Percentiles rank a stretch among this genome's conserved stretches.
Evolutionary conservation across 2,797 vertebrate genomes (phyloP).

Genomic region (Pangasius krempfi): DNA sequence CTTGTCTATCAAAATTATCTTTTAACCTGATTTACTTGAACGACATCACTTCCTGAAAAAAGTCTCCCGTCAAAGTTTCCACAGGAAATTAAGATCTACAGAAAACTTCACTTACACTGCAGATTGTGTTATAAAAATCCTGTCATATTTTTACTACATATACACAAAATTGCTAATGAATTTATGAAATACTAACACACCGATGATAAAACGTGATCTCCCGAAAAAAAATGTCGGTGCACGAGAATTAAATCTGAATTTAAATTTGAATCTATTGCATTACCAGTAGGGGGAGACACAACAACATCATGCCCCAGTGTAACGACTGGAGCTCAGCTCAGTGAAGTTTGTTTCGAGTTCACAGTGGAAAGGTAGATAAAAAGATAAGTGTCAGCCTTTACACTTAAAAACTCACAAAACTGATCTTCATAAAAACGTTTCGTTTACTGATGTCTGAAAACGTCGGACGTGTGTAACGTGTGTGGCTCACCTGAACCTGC

Average conservation of each 20-base stretch:
- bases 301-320: neutral
- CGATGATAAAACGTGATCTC: neutral
- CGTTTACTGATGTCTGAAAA: neutral
- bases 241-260: neutral
- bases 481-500: conserved; percentile 84
- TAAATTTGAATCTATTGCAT: neutral
- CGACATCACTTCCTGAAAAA: neutral
- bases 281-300: neutral
- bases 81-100: neutral
- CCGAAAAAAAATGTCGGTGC: neutral
- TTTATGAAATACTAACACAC: too few relatives aligned
- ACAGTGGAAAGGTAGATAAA: neutral
- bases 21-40: neutral
- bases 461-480: conserved; percentile 3
- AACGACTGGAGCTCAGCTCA: neutral
- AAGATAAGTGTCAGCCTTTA: neutral
- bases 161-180: neutral
- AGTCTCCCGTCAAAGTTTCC: neutral
- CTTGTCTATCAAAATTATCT: neutral
- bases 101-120: neutral
- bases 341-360: neutral
- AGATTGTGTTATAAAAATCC: neutral
- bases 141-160: neutral
- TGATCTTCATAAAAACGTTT: neutral
- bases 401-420: neutral